A percentile compares a stretch with the other conserved stretches of the same genome.
These are phyloP conservation scores for Chunga burmeisteri DNA, from an alignment of 2,113 vertebrate genomes.

Conservation along the genomic window DNA sequence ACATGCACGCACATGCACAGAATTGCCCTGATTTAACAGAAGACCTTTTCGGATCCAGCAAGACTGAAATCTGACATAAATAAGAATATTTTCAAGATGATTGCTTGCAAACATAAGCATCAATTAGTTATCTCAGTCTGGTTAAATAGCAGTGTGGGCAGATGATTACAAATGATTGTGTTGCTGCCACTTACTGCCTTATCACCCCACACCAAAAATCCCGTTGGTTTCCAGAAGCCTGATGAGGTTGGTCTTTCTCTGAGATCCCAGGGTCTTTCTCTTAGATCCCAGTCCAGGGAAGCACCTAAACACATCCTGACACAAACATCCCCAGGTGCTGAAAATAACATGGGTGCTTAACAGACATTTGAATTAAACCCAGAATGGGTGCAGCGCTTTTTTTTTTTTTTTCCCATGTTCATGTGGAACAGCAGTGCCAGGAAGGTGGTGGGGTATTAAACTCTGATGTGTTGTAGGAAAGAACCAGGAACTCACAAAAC, in stretches of 20 bases:
- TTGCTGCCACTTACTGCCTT: neutral
- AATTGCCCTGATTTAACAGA: neutral
- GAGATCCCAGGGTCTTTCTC: neutral
- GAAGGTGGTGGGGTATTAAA: neutral
- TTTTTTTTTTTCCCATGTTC: neutral
- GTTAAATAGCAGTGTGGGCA: neutral
- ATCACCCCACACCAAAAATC: neutral
- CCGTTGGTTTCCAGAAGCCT: neutral
- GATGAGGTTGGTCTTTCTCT: neutral
- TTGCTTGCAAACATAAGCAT: slow-evolving; percentile 21
- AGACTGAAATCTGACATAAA: neutral
- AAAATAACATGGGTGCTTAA: neutral
- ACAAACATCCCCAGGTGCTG: neutral
- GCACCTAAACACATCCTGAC: neutral
- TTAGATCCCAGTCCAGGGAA: neutral
- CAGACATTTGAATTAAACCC: neutral
- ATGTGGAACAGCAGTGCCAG: neutral
- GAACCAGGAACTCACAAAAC: neutral
- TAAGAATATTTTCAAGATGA: neutral
- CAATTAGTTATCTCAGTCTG: slow-evolving; percentile 24
- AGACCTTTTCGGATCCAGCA: neutral
- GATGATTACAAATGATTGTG: neutral
- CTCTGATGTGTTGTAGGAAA: neutral
- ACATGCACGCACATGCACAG: neutral
- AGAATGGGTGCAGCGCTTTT: neutral